phyloP scores from a whole-genome alignment of 64 coral and sea anemone genomes.

The Trachythela sp. region DNA sequence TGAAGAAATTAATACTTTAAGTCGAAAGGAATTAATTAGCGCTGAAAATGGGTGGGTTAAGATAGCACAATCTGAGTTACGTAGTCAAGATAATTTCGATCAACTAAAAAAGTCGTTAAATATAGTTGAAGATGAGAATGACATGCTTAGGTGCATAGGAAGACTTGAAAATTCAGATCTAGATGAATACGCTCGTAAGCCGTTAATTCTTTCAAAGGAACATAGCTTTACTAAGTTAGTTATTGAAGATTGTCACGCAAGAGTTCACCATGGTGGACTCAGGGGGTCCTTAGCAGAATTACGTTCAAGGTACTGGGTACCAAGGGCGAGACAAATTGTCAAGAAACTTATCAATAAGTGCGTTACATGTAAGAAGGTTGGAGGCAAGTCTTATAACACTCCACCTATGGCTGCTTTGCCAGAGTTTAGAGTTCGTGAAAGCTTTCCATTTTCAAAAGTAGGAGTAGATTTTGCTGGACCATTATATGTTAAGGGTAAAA shows the following conservation, averaged over 20 bases:
- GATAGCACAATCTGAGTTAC: background rate
- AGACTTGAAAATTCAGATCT: background rate
- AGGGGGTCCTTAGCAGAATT: background rate
- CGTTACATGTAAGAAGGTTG: background rate
- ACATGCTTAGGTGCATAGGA: background rate
- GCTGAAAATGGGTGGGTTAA: slow-evolving; percentile 7
- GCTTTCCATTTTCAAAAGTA: slow-evolving; percentile 7
- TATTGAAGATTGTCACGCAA: background rate
- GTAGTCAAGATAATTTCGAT: background rate
- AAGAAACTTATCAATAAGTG: background rate
- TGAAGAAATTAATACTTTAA: background rate
- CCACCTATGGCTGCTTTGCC: background rate
- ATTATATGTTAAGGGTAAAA: background rate
- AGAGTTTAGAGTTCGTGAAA: background rate
- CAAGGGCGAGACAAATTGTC: background rate
- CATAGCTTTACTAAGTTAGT: background rate
- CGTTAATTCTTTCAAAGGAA: background rate
- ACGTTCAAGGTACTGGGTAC: slow-evolving; percentile 14
- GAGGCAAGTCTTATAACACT: background rate
- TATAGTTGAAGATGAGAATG: background rate
- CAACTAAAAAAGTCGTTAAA: background rate
- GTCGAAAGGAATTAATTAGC: background rate
- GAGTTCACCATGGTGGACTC: background rate
- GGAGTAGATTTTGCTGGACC: slow-evolving; percentile 8
- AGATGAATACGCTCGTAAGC: background rate